These are phyloP conservation scores for Pachyuromys duprasi DNA, from an alignment of 2,797 vertebrate genomes.

Conservation along the genomic window DNA sequence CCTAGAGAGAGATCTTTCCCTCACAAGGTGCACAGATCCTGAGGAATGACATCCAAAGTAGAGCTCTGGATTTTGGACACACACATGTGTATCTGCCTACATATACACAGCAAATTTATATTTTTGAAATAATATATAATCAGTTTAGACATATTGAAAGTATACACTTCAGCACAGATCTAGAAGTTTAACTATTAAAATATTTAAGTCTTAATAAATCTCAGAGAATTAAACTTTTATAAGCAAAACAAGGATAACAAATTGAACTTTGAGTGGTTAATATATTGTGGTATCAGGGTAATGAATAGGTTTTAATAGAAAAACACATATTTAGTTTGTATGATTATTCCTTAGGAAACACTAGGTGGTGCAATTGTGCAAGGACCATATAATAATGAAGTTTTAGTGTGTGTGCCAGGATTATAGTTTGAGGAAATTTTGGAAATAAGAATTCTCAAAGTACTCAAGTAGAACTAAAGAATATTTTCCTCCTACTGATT, in stretches of 20 bases:
- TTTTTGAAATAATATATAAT: constrained; percentile 10
- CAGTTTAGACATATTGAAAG: constrained; percentile 23
- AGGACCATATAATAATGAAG: constrained; percentile 68
- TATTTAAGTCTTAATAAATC: constrained; percentile 43
- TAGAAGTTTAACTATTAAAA: constrained; percentile 47
- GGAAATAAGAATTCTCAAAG: constrained; percentile 64
- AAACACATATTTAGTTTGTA: constrained; percentile 60
- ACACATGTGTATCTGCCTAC: background rate
- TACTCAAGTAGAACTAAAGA: constrained; percentile 44
- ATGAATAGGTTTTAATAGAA: background rate
- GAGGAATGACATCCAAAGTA: background rate
- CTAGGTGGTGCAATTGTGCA: constrained; percentile 89
- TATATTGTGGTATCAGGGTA: background rate
- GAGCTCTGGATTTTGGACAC: background rate
- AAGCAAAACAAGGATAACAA: constrained; percentile 20
- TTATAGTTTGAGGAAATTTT: constrained; percentile 69
- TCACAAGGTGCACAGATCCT: background rate
- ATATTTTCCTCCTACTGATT: constrained; percentile 40
- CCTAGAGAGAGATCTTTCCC: background rate
- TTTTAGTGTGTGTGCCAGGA: background rate
- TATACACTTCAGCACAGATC: constrained; percentile 31
- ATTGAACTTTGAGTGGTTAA: constrained; percentile 42
- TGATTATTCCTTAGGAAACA: constrained; percentile 73
- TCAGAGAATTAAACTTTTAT: constrained; percentile 43
- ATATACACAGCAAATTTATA: background rate